Evolutionary conservation across 2,113 vertebrate species (phyloP).

Genomic region (Perca schrenkii): DNA sequence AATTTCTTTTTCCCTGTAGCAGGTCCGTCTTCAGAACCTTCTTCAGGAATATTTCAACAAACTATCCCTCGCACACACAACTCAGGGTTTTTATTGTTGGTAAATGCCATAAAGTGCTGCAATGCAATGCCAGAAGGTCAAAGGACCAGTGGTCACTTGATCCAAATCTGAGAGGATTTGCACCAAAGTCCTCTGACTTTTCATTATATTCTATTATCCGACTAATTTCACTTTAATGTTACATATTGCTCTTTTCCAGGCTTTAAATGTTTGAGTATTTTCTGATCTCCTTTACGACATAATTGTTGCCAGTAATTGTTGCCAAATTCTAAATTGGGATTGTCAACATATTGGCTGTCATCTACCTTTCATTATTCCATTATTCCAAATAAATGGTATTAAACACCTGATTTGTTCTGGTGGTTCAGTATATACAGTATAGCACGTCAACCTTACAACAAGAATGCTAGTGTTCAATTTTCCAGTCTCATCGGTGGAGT

Average conservation of each 20-base stretch:
- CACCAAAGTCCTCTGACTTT: background rate
- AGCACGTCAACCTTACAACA: background rate
- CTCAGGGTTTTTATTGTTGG: background rate
- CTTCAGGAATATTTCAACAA: slow-evolving; percentile 20
- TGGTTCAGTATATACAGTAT: background rate
- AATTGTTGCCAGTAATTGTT: background rate
- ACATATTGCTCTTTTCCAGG: too few species aligned
- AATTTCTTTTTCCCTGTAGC: background rate
- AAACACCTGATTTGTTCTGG: background rate
- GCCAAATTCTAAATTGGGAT: background rate
- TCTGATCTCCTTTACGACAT: background rate
- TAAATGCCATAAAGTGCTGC: background rate
- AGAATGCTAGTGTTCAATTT: background rate
- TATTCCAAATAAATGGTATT: background rate
- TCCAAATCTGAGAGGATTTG: background rate
- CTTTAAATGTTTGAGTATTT: too few species aligned
- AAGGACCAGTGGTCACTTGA: background rate
- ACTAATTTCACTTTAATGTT: background rate
- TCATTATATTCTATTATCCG: background rate
- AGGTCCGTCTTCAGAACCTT: slow-evolving; percentile 8
- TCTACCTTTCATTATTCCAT: background rate
- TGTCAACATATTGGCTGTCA: too few species aligned
- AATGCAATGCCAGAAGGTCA: background rate
- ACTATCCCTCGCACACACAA: background rate
- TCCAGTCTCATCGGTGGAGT: background rate